Base-by-base conservation (phyloP, 2,888 invertebrate genomes). In the Ellobium chinense region DNA sequence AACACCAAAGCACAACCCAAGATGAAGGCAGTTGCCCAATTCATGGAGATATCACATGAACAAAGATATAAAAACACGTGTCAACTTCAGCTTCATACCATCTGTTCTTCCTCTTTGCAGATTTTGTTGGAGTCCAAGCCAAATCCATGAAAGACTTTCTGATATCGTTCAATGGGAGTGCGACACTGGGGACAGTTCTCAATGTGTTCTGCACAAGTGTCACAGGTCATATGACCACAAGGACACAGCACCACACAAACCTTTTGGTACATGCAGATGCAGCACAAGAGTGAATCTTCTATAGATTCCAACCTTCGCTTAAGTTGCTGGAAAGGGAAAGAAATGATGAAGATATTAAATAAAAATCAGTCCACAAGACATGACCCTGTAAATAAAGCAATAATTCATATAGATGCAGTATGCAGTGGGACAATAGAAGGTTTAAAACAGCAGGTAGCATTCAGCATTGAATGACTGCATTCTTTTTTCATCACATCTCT, bases 221-320 rank as follows among this genome's bases (percentile, higher is more conserved):
- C 97, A 89, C 97, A 96, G 72, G 96, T 95, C 74, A 96, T 96
- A 93, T 97, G 97, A n/a, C 96, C 95, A 92, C 97, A 97, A 1
- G 97, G 97, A 93, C 96, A 95, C 93, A 97, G 96, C 87, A 96
- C 96, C 54, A 96, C 95, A 93, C 97, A 96, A 91, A 97, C 95
- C 81, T 95, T 95, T 74, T 94, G 94, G 94, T 97, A 97, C 96
- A 97, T 97, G 92, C 97, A 97, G 87, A 97, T 96, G 91, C 96
- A 95, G 92, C 97, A 97, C 68, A 96, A 81, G 31, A 95, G 91
- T 80, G 94, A 94, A 39, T 91, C 91, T 60, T 88, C 84, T 5
- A 90, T 80, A 24, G 84, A 84, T 37, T 87, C 87, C 66, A 91
- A 68, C 37, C 84, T 83, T 27, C 88, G 86, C 60, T 89, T 86